Evolutionary conservation across 1,140 invertebrate genomes (phyloP), one percentile per base, ranked within the genome.

Genomic region (Drosophila bocki): DNA sequence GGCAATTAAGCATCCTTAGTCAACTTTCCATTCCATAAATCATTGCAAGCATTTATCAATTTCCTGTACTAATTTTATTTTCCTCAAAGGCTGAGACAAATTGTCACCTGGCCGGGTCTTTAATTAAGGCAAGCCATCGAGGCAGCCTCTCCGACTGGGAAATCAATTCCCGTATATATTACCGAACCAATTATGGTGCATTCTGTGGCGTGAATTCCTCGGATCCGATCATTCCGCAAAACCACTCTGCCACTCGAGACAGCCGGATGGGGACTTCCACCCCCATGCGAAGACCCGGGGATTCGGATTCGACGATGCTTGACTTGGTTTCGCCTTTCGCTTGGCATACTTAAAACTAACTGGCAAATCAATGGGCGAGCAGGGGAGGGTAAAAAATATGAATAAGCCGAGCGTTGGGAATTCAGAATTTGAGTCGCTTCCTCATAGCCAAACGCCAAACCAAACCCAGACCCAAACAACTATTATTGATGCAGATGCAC

Each of bases 261-360:
- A 29, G 15, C 54, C 35, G 19, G 54, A 48, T 48, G 45, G 47
- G 22, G 22, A 39, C 11, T 39, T 19, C 32, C 44, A 42, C 45
- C 32, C 58, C 69, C 48, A 12, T 17, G 29, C 50, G 50, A 33
- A 33, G 7, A n/a, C 54, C 60, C 59, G n/a, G 29, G 48, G 29
- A 33, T 42, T 57, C 29, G 48, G 29, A 33, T 42, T 57, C 29
- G 44, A 80, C 54, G 78, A 81, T 86, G 78, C 84, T 87, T 82
- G 64, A 82, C 78, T 78, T 70, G 70, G 75, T 60, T 65, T 86
- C 64, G 69, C 69, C 65, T 81, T 79, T 82, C 82, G 82, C 65
- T 76, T 84, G 80, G 84, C 84, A 83, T 78, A 83, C 80, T 87
- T 88, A 87, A 87, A 87, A 87, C 84, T 87, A 88, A 88, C 84